Evolutionary conservation across 2,797 vertebrate species (phyloP).

Genomic region (Lycodopsis pacificus): DNA sequence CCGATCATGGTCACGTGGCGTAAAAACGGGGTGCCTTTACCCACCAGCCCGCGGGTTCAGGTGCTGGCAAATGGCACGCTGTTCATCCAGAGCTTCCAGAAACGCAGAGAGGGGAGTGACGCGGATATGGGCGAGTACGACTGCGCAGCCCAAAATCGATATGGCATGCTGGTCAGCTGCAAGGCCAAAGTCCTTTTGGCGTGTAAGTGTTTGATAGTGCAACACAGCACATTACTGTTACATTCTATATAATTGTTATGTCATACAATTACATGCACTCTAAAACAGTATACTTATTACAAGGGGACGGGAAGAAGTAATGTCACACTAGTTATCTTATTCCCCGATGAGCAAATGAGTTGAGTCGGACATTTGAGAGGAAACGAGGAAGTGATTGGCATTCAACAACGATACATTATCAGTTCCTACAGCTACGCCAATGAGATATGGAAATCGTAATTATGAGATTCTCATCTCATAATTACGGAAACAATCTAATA

Average conservation of each 20-base stretch:
- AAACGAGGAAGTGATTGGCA: neutral
- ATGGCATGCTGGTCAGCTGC: conserved; percentile 83
- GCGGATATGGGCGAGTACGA: conserved; percentile 80
- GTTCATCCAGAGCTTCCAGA: conserved; percentile 78
- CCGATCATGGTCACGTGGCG: conserved; percentile 82
- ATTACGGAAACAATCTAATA: neutral
- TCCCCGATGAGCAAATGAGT: neutral
- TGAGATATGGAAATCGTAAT: neutral
- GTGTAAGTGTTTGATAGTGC: conserved; percentile 74
- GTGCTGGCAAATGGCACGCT: conserved; percentile 81
- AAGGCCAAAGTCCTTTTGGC: conserved; percentile 81
- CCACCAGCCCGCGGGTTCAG: conserved; percentile 50
- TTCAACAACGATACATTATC: neutral
- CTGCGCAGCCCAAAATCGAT: conserved; percentile 81
- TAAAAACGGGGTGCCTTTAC: conserved; percentile 70
- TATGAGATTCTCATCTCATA: no score
- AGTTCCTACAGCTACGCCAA: neutral
- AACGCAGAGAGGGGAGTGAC: conserved; percentile 66
- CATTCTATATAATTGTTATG: neutral
- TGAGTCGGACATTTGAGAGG: neutral
- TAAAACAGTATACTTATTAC: neutral
- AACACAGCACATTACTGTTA: neutral
- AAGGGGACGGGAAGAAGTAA: neutral
- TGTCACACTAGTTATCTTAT: neutral
- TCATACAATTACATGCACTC: neutral